Conservation (phyloP, 2,113 vertebrate species). For the Sardina pilchardus region DNA sequence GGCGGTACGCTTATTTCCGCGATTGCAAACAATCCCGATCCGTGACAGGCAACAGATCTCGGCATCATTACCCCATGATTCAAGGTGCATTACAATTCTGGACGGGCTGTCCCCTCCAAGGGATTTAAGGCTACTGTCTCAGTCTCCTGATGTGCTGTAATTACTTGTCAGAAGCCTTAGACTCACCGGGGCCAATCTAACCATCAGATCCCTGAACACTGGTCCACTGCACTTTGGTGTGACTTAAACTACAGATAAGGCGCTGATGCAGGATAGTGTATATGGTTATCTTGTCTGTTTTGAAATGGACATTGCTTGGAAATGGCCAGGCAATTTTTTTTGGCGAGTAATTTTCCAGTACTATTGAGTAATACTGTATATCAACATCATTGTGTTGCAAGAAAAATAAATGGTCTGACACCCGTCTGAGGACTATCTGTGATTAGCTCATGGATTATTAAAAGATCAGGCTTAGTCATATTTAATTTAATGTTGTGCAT, state of each 20-base stretch:
- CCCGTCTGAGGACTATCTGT: neutral
- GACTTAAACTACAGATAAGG: slow-evolving; percentile 2
- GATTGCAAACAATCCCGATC: slow-evolving; percentile 43
- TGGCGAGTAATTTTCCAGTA: neutral
- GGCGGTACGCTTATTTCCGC: slow-evolving; percentile 26
- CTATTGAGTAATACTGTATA: neutral
- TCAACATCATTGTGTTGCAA: neutral
- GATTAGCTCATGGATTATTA: neutral
- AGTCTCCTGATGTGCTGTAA: slow-evolving; percentile 41
- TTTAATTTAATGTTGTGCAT: slow-evolving; percentile 7
- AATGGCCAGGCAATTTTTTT: neutral
- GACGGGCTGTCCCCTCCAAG: slow-evolving; percentile 21
- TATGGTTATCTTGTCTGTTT: neutral
- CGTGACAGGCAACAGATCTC: slow-evolving; percentile 39
- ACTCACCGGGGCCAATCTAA: slow-evolving; percentile 26
- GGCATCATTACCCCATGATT: slow-evolving; percentile 45
- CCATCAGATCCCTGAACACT: slow-evolving; percentile 22
- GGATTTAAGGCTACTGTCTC: slow-evolving; percentile 34
- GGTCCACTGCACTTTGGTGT: slow-evolving; percentile 8
- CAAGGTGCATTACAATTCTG: slow-evolving; percentile 44
- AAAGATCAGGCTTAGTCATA: neutral
- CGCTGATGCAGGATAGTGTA: slow-evolving; percentile 7
- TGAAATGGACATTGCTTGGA: neutral
- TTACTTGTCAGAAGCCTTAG: slow-evolving; percentile 44
- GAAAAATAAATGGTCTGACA: neutral